Evolutionary conservation across 2,113 vertebrate genomes (phyloP).

Genomic region (Smithornis capensis): DNA sequence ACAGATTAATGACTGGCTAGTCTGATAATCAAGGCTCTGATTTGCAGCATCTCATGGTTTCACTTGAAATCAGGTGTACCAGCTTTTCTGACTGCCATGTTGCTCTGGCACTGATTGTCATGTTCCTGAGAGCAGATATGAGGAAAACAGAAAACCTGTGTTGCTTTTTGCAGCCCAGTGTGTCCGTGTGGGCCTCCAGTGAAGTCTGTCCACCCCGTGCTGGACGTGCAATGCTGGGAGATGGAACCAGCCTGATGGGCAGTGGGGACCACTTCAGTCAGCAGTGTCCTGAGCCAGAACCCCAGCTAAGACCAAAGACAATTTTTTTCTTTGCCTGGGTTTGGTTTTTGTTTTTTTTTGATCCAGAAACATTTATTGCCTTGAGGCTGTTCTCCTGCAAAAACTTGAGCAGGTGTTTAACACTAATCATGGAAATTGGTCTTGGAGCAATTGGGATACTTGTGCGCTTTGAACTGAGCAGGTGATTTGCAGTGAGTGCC

Average conservation of each 20-base stretch:
- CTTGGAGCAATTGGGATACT: neutral
- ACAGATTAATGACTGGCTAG: neutral
- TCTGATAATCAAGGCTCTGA: neutral
- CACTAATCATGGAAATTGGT: neutral
- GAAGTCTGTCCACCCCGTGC: neutral
- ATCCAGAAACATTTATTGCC: neutral
- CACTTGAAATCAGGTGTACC: neutral
- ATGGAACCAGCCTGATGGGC: neutral
- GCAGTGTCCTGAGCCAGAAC: neutral
- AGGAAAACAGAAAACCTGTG: neutral
- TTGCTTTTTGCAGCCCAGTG: neutral
- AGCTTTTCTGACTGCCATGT: neutral
- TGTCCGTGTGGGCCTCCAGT: neutral
- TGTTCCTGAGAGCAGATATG: neutral
- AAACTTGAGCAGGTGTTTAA: neutral
- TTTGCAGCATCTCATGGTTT: neutral
- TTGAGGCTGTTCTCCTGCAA: neutral
- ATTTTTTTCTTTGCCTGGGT: neutral
- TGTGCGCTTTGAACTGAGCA: neutral
- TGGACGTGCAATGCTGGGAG: neutral
- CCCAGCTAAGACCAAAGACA: neutral
- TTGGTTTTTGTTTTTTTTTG: neutral
- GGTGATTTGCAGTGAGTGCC: neutral
- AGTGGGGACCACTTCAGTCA: neutral
- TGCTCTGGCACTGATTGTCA: neutral